phyloP scores from a whole-genome alignment of 2,888 invertebrate genomes.

The Phania funesta region DNA sequence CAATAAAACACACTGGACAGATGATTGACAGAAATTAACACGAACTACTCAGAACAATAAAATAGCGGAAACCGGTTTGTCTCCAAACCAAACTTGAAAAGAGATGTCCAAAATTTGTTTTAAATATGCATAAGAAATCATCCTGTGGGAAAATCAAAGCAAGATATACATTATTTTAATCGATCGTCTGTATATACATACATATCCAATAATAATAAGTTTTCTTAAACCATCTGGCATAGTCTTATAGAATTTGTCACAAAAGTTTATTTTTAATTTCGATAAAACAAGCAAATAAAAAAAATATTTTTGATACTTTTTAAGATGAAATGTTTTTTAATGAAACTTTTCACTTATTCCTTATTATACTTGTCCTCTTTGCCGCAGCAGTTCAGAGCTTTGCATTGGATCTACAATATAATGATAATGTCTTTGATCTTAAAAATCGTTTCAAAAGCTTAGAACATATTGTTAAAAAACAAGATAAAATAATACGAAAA shows the following conservation, averaged over 20 bases:
- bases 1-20: too few species aligned
- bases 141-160: too few species aligned
- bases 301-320: slow-evolving; percentile 15
- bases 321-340: slow-evolving; percentile 72
- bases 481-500: slow-evolving; percentile 38
- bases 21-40: too few species aligned
- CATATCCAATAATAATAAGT: neutral
- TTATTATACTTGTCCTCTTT: slow-evolving; percentile 53
- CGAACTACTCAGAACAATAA: too few species aligned
- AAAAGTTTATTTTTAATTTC: slow-evolving; percentile 2
- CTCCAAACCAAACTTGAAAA: too few species aligned
- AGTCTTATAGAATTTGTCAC: neutral
- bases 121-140: too few species aligned
- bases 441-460: slow-evolving; percentile 64
- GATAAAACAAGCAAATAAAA: slow-evolving; percentile 4
- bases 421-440: slow-evolving; percentile 73
- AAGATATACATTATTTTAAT: too few species aligned
- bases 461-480: neutral
- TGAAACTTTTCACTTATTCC: slow-evolving; percentile 43
- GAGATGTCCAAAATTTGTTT: too few species aligned
- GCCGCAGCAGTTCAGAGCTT: slow-evolving; percentile 16
- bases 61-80: too few species aligned
- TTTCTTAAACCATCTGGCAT: neutral
- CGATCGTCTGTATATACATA: too few species aligned
- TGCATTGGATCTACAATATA: neutral